A percentile compares a stretch with the other conserved stretches of the same genome.
Evolutionary conservation across 2,113 vertebrate genomes (phyloP).

Genomic region (Eleginops maclovinus): DNA sequence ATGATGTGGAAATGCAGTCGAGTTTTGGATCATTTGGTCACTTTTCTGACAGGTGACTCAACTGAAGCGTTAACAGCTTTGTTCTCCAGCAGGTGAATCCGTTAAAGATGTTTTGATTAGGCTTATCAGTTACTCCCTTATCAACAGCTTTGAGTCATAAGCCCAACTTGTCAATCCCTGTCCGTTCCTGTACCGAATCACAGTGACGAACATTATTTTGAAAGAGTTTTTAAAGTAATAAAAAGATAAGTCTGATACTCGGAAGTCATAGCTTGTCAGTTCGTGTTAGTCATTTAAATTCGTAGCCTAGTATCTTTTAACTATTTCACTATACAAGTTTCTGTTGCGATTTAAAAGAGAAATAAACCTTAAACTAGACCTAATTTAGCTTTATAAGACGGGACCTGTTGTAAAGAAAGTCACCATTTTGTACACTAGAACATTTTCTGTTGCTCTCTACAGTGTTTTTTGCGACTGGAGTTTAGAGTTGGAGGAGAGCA

Average conservation of each 20-base stretch:
- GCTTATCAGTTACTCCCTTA: neutral
- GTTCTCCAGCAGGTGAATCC: constrained; percentile 5
- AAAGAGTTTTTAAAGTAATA: too few species aligned
- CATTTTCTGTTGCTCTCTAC: too few species aligned
- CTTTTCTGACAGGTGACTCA: neutral
- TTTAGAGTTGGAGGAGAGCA: neutral
- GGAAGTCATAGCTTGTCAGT: too few species aligned
- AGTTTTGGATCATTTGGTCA: neutral
- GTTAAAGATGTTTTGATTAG: neutral
- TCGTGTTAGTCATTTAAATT: too few species aligned
- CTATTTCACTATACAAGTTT: neutral
- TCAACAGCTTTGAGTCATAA: constrained; percentile 1
- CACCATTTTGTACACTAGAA: too few species aligned
- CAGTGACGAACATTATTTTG: neutral
- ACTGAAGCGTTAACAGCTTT: neutral
- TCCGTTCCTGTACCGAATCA: neutral
- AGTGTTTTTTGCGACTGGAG: too few species aligned
- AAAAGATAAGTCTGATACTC: too few species aligned
- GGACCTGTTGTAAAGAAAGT: too few species aligned
- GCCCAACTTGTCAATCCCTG: neutral
- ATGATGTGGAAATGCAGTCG: neutral
- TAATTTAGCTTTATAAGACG: too few species aligned
- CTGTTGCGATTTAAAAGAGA: neutral
- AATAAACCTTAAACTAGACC: neutral
- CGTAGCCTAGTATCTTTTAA: too few species aligned